Percentiles rank a stretch among this genome's conserved stretches.
These are phyloP conservation scores for Leptopterna dolabrata DNA, from an alignment of 2,888 invertebrate genomes.

Conservation along the genomic window DNA sequence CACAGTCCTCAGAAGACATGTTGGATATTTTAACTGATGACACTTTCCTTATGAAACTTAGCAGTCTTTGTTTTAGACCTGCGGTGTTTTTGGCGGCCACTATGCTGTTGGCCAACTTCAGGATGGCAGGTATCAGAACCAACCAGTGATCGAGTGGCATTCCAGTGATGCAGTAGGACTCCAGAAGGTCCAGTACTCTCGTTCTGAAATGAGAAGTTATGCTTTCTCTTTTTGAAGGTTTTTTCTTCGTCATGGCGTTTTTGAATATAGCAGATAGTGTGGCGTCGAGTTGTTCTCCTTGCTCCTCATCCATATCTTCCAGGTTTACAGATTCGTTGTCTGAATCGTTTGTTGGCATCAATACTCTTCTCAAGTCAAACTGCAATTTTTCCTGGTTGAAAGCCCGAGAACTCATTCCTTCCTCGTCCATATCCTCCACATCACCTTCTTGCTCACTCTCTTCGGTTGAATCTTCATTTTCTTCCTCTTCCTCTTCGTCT, in stretches of 20 bases:
- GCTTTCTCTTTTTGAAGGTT: slow-evolving; percentile 26
- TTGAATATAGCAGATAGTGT: slow-evolving; percentile 41
- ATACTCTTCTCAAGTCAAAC: slow-evolving; percentile 26
- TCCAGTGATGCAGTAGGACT: slow-evolving; percentile 17
- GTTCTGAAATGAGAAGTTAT: slow-evolving; percentile 35
- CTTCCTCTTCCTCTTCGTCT: neutral
- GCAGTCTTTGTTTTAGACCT: slow-evolving; percentile 21
- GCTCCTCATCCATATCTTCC: slow-evolving; percentile 40
- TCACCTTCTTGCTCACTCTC: neutral
- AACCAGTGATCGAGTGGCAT: slow-evolving; percentile 34
- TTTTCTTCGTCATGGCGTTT: slow-evolving; percentile 37
- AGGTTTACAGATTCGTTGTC: slow-evolving; percentile 42
- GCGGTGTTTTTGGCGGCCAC: slow-evolving; percentile 28
- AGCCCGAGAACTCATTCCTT: neutral
- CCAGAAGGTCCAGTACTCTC: slow-evolving; percentile 47
- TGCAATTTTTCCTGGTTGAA: slow-evolving; percentile 48
- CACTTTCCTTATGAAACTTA: slow-evolving; percentile 23
- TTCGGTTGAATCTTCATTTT: slow-evolving; percentile 14
- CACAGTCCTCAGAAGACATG: neutral
- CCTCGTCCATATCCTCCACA: slow-evolving; percentile 21
- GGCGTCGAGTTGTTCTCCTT: slow-evolving; percentile 36
- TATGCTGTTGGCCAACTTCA: slow-evolving; percentile 27
- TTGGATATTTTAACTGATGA: slow-evolving; percentile 28
- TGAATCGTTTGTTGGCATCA: slow-evolving; percentile 26
- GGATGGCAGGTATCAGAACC: slow-evolving; percentile 27